phyloP scores from a whole-genome alignment of 1,140 invertebrate species.

The Drosophila ananassae region DNA sequence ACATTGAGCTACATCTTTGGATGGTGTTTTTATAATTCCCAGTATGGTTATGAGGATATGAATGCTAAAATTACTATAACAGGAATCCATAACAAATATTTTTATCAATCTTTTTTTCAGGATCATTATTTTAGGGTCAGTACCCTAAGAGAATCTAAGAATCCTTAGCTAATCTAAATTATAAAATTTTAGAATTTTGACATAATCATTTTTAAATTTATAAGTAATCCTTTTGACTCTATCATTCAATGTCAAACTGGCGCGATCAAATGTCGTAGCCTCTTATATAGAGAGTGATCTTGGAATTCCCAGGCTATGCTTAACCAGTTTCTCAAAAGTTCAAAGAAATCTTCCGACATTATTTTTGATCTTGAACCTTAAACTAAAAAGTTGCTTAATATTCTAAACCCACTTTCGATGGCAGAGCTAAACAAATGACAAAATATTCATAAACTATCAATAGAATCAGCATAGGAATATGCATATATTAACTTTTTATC shows the following conservation, averaged over 20 bases:
- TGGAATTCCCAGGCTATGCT: conserved; percentile 28
- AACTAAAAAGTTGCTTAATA: conserved; percentile 30
- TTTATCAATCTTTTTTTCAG: too few species aligned
- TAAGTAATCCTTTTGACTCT: background rate
- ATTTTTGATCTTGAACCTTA: conserved; percentile 31
- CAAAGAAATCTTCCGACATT: conserved; percentile 57
- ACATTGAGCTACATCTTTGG: background rate
- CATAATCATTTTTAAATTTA: background rate
- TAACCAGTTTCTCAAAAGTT: conserved; percentile 30
- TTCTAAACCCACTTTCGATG: conserved; percentile 45
- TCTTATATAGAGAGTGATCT: conserved; percentile 15
- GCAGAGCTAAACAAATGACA: background rate
- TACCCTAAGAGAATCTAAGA: too few species aligned
- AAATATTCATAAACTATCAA: conserved; percentile 43
- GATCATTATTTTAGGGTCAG: too few species aligned
- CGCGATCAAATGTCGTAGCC: background rate
- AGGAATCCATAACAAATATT: background rate
- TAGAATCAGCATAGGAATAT: conserved; percentile 30
- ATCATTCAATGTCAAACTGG: conserved; percentile 8
- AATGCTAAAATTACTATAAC: background rate
- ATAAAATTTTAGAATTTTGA: too few species aligned
- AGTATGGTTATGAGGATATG: too few species aligned
- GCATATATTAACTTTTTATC: conserved; percentile 45
- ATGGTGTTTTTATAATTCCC: too few species aligned
- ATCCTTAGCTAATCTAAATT: too few species aligned